Base-by-base conservation (phyloP, 2,797 vertebrate species). In the Sparidentex hasta region DNA sequence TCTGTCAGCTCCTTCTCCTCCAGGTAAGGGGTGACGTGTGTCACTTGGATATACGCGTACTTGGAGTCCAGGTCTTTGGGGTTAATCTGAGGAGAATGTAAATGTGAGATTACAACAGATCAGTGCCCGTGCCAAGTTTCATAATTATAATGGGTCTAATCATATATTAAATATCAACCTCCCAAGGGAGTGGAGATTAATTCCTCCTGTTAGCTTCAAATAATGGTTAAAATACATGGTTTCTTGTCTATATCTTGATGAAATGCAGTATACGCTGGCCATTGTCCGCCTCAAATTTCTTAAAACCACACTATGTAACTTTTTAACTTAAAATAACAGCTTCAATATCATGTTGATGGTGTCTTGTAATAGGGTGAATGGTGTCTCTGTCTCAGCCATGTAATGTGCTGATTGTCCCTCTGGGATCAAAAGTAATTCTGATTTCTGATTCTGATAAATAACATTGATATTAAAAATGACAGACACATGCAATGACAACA, bases 31-130 rank as follows among this genome's bases (percentile, higher is more conserved):
- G 93, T 93, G 80, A 99, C 98, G 0, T 99, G 98, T 5, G 98
- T 99, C 86, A 99, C 98, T 89, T 99, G 98, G 88, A 99, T 99
- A 57, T 99, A 99, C 0, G 98, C 98, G 0, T 96, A 99, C 94
- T 99, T 99, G 11, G 97, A 97, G 92, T 99, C 98, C 94, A 99
- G 95, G 91, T 99, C 98, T 95, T 98, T 99, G 18, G 98, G 96
- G 90, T 99, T 99, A 78, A 99, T 97, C 98, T 99, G 85, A 6
- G 80, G 23, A 51, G 13, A 33, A 76, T 1, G n/a, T n/a, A n/a
- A 27, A 64, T 13, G 57, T 9, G 3, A 1, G 11, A 76, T 67
- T 55, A 54, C 0, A 65, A 48, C 9, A 56, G 6, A 59, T 78
- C 58, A 78, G 25, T 20, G 1, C 17, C 0, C 18, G n/a, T 20